These are phyloP conservation scores for Uria aalge DNA, from an alignment of 2,113 vertebrate genomes.

Conservation along the genomic window DNA sequence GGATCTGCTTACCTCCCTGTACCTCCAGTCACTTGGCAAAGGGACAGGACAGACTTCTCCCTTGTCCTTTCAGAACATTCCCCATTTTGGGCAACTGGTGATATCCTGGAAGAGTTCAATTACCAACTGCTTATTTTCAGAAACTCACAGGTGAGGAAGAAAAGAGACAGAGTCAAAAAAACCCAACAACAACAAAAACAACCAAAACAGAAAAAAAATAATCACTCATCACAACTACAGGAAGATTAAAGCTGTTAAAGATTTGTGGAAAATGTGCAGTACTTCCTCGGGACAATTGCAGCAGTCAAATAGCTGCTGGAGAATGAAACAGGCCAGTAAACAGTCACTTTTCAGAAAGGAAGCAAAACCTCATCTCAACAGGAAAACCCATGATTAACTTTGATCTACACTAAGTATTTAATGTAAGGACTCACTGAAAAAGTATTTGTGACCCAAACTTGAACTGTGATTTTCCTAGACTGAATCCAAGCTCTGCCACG, in stretches of 20 bases:
- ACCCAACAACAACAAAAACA: rapidly evolving
- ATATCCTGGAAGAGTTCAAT: background rate
- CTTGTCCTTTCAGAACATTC: background rate
- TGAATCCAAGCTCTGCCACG: background rate
- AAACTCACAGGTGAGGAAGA: background rate
- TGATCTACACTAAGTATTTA: background rate
- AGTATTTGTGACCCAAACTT: background rate
- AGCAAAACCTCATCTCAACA: background rate
- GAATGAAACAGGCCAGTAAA: background rate
- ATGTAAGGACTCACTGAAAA: background rate
- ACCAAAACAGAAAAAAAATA: background rate
- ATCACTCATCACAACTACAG: background rate
- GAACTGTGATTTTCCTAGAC: background rate
- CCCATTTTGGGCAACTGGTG: background rate
- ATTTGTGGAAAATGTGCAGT: background rate
- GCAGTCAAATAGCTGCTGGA: background rate
- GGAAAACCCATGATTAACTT: background rate
- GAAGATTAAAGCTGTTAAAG: background rate
- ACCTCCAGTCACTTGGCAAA: background rate
- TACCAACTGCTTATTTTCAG: background rate
- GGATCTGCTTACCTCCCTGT: background rate
- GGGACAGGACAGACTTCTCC: background rate
- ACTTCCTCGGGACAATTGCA: background rate
- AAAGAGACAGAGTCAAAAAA: background rate
- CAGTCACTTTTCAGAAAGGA: background rate